These are phyloP conservation scores for Cheilosia grossa DNA, from an alignment of 2,888 invertebrate genomes.

Conservation along the genomic window DNA sequence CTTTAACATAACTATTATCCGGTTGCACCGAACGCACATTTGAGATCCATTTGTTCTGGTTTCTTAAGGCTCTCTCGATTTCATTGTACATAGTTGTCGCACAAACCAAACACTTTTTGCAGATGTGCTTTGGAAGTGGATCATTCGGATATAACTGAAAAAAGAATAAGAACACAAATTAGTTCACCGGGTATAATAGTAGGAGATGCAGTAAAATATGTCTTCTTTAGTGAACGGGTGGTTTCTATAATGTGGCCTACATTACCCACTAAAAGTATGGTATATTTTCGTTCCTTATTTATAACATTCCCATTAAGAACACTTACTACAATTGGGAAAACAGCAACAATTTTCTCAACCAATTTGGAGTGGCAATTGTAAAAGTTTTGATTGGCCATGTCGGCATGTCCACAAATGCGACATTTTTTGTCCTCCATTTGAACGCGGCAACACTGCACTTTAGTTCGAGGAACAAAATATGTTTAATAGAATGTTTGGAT, in stretches of 20 bases:
- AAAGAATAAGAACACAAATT: conserved; percentile 21
- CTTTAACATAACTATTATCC: conserved; percentile 77
- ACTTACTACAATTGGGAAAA: conserved; percentile 79
- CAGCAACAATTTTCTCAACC: conserved; percentile 77
- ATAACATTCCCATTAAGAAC: conserved; percentile 9
- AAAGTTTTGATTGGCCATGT: conserved; percentile 77
- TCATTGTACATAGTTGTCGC: conserved; percentile 77
- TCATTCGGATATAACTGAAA: conserved; percentile 78
- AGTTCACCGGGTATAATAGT: neutral
- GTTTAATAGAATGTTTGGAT: conserved; percentile 9
- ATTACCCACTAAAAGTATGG: conserved; percentile 28
- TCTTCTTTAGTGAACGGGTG: neutral
- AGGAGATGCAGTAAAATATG: neutral
- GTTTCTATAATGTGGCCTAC: conserved; percentile 2
- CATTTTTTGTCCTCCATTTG: conserved; percentile 78
- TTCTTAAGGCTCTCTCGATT: conserved; percentile 76
- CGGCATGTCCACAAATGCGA: conserved; percentile 78
- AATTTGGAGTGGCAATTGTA: conserved; percentile 76
- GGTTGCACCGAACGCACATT: conserved; percentile 77
- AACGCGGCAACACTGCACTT: conserved; percentile 27
- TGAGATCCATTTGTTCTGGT: conserved; percentile 78
- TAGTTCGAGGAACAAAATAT: conserved; percentile 1
- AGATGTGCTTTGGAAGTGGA: conserved; percentile 79
- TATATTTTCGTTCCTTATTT: neutral
- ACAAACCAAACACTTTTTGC: conserved; percentile 77